Evolutionary conservation across 2,113 vertebrate genomes (phyloP).

Genomic region (Phyllostomus hastatus): DNA sequence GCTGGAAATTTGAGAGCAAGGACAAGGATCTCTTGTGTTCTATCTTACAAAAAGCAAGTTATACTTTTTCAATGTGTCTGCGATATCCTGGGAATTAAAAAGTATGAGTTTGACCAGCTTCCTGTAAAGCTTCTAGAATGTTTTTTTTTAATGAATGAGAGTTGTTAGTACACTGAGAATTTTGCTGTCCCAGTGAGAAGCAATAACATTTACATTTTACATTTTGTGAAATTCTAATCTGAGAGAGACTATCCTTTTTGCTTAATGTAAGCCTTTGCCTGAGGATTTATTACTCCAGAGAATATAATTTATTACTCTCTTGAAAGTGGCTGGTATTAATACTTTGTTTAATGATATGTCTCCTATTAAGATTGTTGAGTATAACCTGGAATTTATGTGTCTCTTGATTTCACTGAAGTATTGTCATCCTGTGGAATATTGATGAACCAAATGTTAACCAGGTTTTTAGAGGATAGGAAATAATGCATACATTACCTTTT

Average conservation of each 20-base stretch:
- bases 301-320: constrained; percentile 42
- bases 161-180: constrained; percentile 35
- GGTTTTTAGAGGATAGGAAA: background rate
- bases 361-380: constrained; percentile 40
- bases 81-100: constrained; percentile 1
- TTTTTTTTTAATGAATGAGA: constrained; percentile 3
- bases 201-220: constrained; percentile 34
- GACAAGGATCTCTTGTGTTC: constrained; percentile 27
- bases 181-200: constrained; percentile 24
- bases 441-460: constrained; percentile 7
- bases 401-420: constrained; percentile 19
- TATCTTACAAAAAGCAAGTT: background rate
- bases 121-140: constrained; percentile 15
- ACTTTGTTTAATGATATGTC: background rate
- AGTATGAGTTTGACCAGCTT: constrained; percentile 27
- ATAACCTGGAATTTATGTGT: background rate
- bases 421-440: background rate
- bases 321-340: constrained; percentile 37
- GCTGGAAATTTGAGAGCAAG: constrained; percentile 30
- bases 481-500: constrained; percentile 14
- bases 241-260: constrained; percentile 32
- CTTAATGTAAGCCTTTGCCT: constrained; percentile 43
- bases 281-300: constrained; percentile 35
- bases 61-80: background rate
- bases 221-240: constrained; percentile 31